phyloP scores from a whole-genome alignment of 2,888 invertebrate genomes.

The Frankliniella fusca region DNA sequence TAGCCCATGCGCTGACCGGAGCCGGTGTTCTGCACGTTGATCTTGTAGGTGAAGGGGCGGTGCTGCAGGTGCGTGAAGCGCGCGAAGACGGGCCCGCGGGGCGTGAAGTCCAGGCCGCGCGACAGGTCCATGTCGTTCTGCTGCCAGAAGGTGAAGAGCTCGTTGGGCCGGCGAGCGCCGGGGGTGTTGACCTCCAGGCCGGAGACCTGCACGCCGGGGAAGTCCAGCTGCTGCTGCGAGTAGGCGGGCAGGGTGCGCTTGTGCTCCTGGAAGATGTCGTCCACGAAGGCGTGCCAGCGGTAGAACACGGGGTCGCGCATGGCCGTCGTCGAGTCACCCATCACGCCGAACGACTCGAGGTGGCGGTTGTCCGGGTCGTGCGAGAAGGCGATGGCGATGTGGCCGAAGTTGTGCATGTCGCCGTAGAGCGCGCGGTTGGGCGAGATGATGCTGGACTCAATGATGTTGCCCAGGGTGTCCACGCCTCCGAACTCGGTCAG shows the following conservation, averaged over 20 bases:
- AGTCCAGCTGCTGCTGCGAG: slow-evolving; percentile 57
- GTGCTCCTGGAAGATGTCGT: slow-evolving; percentile 70
- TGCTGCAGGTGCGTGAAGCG: slow-evolving; percentile 76
- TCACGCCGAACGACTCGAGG: slow-evolving; percentile 72
- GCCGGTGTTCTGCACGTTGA: slow-evolving; percentile 46
- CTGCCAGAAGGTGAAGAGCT: slow-evolving; percentile 70
- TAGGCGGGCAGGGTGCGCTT: slow-evolving; percentile 69
- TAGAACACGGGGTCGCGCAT: slow-evolving; percentile 86
- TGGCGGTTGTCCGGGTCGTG: slow-evolving; percentile 78
- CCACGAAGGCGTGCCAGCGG: slow-evolving; percentile 76
- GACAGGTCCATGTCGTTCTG: slow-evolving; percentile 72
- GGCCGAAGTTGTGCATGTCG: slow-evolving; percentile 77
- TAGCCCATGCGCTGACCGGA: slow-evolving; percentile 52
- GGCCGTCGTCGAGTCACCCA: slow-evolving; percentile 78
- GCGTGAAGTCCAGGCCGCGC: slow-evolving; percentile 77
- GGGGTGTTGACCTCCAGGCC: slow-evolving; percentile 54
- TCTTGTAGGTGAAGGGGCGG: slow-evolving; percentile 60
- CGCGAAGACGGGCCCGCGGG: slow-evolving; percentile 67
- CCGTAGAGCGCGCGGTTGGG: slow-evolving; percentile 69
- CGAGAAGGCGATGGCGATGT: slow-evolving; percentile 68
- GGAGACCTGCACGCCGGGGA: slow-evolving; percentile 58
- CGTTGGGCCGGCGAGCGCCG: slow-evolving; percentile 53
- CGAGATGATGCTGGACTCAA: slow-evolving; percentile 69
- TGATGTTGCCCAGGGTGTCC: slow-evolving; percentile 71
- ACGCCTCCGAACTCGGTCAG: slow-evolving; percentile 68